Base-by-base conservation (phyloP, 2,888 invertebrate species). In the Tenthredo livida region DNA sequence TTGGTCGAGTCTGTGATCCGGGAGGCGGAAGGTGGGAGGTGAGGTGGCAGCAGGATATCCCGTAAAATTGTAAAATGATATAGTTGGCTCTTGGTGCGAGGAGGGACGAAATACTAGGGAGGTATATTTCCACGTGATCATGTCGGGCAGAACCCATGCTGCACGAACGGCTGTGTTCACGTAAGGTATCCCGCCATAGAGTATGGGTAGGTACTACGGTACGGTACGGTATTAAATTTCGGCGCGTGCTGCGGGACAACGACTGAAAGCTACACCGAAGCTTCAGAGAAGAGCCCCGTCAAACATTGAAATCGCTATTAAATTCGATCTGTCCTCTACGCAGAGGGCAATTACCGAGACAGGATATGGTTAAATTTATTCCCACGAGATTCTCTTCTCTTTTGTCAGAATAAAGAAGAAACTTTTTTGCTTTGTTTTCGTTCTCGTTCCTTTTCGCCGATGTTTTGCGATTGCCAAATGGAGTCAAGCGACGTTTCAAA, bases 181-280 rank as follows among this genome's bases (percentile, higher is more conserved):
- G 86, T 91, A 91, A 87, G 90, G 91, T 86, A 88, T 91, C 90
- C 86, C 88, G 61, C 67, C 67, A 25, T 50, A 43, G 84, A 84
- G 88, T 67, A 67, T 29, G 33, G 29, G 67, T 67, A 67, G 67
- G 67, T 67, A 67, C 37, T 77, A 40, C 33, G 70, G 33, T 29
- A 33, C 47, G 33, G 15, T 40, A 12, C 86, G 88, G 91, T 92
- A 88, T 92, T 92, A 88, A 88, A 88, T 92, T 92, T 91, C 92
- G 92, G 91, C 91, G 91, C 92, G 92, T 92, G 92, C 92, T 91
- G 88, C 86, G 88, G 89, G 87, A 90, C 90, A 89, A 89, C 90
- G 89, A 88, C 85, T 89, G 90, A 89, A 91, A 91, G 87, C 88
- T 89, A 90, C 89, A 90, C 89, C 90, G 78, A n/a, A 77, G 17